Evolutionary conservation across 2,113 vertebrate species (phyloP), one percentile per base, ranked within the genome.

Genomic region (Hippocampus comes): DNA sequence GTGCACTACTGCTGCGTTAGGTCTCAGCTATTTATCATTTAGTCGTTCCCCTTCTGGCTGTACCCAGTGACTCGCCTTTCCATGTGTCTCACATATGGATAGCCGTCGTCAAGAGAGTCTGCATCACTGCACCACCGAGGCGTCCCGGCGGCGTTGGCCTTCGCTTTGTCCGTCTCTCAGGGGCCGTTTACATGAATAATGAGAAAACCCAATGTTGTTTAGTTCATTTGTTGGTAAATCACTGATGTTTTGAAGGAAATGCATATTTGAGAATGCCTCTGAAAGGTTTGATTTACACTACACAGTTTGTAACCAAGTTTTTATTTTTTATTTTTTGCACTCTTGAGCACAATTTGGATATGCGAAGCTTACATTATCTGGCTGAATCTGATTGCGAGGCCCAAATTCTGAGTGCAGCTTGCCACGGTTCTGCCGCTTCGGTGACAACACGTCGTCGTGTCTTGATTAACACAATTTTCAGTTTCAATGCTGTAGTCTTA

Each of bases 31-130:
- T 82, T 81, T 78, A 78, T 82, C 68, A 57, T 77, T 59, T 70
- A 75, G 71, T 67, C 68, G 78, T 77, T 83, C 75, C 73, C 17
- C 48, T 72, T 4, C 34, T 69, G 79, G 84, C 49, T 34, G 70
- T 68, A 79, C 60, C 73, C 71, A 74, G 69, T 83, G 69, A 59
- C 71, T 79, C 80, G 74, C 78, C 53, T 74, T 70, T 82, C 72
- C 67, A 17, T 76, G 71, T 83, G 87, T 86, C 80, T 83, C 74
- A 79, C 78, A 88, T 82, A 71, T 63, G 14, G 76, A 63, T 4
- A 14, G 51, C 21, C 80, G 82, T 75, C 79, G 79, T 86, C 38
- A 38, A 18, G 56, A 76, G 21, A 67, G 63, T 67, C 34, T 46
- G 30, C 20, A 23, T 56, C 21, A 56, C 53, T 11, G 10, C 77